These are phyloP conservation scores for Timandra comae DNA, from an alignment of 2,888 invertebrate genomes.

Conservation along the genomic window DNA sequence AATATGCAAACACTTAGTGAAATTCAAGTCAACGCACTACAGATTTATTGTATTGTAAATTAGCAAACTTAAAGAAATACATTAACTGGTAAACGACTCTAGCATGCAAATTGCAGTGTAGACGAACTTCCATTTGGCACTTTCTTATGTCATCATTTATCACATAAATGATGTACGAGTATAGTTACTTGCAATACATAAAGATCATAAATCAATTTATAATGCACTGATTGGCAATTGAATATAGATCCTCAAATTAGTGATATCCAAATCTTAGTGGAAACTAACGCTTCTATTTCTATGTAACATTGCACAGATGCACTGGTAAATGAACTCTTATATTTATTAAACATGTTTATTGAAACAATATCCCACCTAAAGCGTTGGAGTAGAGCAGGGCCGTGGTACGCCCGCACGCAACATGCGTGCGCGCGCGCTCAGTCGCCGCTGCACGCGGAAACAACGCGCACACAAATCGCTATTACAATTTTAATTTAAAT, in stretches of 20 bases:
- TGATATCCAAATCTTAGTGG: too few species aligned
- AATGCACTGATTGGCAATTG: constrained; percentile 1
- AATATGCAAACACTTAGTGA: constrained; percentile 16
- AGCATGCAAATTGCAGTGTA: constrained; percentile 24
- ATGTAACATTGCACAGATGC: constrained; percentile 36
- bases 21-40: constrained; percentile 27
- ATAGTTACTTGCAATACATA: constrained; percentile 14
- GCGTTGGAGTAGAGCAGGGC: constrained; percentile 10
- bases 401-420: constrained; percentile 27
- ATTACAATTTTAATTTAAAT: too few species aligned
- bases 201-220: constrained; percentile 7
- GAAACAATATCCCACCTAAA: constrained; percentile 46
- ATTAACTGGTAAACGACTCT: constrained; percentile 23
- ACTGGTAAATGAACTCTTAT: constrained; percentile 35
- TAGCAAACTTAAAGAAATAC: constrained; percentile 24
- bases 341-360: constrained; percentile 28
- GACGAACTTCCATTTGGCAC: constrained; percentile 31
- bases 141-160: constrained; percentile 47
- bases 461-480: constrained; percentile 34
- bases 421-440: constrained; percentile 38
- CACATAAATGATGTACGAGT: too few species aligned
- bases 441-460: constrained; percentile 45
- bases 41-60: constrained; percentile 16
- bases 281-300: constrained; percentile 28
- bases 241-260: constrained; percentile 23